Evolutionary conservation across 1,140 invertebrate species (phyloP), one percentile per base, ranked within the genome.

Genomic region (Phthorimaea operculella): DNA sequence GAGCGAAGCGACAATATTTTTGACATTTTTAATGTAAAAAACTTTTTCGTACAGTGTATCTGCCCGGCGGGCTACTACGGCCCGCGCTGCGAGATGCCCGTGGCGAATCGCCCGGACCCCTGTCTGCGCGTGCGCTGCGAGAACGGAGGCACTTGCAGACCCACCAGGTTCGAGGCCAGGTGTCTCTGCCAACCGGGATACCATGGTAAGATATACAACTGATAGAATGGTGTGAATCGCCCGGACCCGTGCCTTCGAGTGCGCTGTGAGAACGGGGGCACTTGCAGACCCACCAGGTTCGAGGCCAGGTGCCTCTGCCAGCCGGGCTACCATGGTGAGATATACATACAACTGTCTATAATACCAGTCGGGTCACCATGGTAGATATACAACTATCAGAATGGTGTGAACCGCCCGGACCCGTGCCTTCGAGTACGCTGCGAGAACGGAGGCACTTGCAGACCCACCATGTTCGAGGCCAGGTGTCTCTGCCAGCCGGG

Each of bases 51-150:
- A 28, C 66, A 76, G 70, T 93, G 91, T 70, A 85, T 81, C 52
- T 93, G 92, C 67, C 87, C 85, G 15, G 74, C 87, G 5, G 86
- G 89, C 14, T 93, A 89, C 88, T 88, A 88, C 0, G 92, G 92
- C 4, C 83, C 88, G 36, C 79, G 89, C 3, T 93, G 92, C 75
- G 90, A 93, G 74, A 86, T 72, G 14, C 18, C 48, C 4, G 48
- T n/a, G 2, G 2, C 48, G 2, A 18, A 7, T 2, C 12, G 14
- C 1, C 48, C 17, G 45, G 70, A 78, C 50, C 72, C 76, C 45
- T 87, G 86, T 60, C 74, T 76, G 14, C 57, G 47, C n/a, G 55
- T 78, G 33, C 61, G 67, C 54, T 86, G 85, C 60, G 76, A 65
- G 50, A 61, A 83, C 70, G 81, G 86, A 44, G 91, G 90, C 33